Conservation (phyloP, 2,888 invertebrate species). For the Disparrhopalites patrizii region DNA sequence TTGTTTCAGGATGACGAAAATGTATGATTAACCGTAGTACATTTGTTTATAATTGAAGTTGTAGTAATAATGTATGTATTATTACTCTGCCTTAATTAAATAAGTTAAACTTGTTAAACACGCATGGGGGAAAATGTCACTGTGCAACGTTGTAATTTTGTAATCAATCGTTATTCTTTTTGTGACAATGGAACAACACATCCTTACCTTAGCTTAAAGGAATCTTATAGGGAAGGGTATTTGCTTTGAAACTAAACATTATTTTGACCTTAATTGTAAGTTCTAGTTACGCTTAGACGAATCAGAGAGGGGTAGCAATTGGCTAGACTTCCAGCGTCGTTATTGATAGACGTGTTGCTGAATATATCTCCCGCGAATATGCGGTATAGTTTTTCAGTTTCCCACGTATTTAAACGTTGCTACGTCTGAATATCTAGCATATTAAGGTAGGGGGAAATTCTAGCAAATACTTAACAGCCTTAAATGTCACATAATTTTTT, state of each 20-base stretch:
- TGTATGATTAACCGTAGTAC: too few relatives aligned
- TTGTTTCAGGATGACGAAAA: too few relatives aligned
- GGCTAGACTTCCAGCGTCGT: neutral
- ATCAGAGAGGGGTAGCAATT: neutral
- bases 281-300: neutral
- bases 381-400: neutral
- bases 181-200: neutral
- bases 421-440: neutral
- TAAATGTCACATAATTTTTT: too few relatives aligned
- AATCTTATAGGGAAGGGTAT: neutral
- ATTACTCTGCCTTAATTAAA: too few relatives aligned
- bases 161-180: neutral
- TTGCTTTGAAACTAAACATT: neutral
- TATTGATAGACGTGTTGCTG: neutral
- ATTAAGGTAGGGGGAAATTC: neutral
- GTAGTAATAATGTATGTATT: too few relatives aligned
- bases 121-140: too few relatives aligned
- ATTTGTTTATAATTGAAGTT: too few relatives aligned
- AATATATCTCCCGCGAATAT: too few relatives aligned
- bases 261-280: neutral
- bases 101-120: too few relatives aligned
- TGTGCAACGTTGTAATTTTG: too few relatives aligned
- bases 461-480: too few relatives aligned
- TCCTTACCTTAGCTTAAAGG: neutral
- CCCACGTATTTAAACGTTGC: neutral